Conservation (phyloP, 2,113 vertebrate species). For the Hippocampus comes region DNA sequence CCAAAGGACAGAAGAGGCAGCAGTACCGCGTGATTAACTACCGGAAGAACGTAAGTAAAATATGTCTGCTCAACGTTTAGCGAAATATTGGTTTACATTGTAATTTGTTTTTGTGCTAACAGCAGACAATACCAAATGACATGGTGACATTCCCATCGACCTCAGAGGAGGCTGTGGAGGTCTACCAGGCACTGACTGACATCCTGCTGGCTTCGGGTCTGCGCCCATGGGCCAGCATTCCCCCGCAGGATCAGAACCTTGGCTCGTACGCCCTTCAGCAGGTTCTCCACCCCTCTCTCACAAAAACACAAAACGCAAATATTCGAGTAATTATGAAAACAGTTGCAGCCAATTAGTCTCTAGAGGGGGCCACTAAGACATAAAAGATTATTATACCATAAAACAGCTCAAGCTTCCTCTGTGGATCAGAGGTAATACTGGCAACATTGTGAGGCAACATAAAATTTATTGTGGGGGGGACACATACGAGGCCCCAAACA, state of each 20-base stretch:
- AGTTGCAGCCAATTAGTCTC: not conserved
- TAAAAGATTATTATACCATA: slow-evolving; percentile 9
- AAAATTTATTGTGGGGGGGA: slow-evolving; percentile 5
- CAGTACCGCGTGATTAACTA: slow-evolving; percentile 65
- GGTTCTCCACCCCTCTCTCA: slow-evolving; percentile 44
- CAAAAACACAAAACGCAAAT: not conserved
- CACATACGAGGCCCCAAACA: not conserved
- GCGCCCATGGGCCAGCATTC: slow-evolving; percentile 41
- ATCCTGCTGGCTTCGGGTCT: slow-evolving; percentile 57
- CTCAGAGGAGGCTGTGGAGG: slow-evolving; percentile 73
- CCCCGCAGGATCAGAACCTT: slow-evolving; percentile 51
- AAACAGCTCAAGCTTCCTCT: slow-evolving; percentile 8
- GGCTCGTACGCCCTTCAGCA: slow-evolving; percentile 76
- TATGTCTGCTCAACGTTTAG: not conserved
- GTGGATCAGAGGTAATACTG: slow-evolving; percentile 2
- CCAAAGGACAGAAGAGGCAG: slow-evolving; percentile 15
- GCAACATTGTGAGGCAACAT: slow-evolving; percentile 2
- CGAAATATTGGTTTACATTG: not conserved
- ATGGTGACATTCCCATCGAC: slow-evolving; percentile 54
- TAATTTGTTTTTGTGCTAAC: slow-evolving; percentile 5
- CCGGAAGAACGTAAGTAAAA: slow-evolving; percentile 30
- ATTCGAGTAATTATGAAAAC: slow-evolving; percentile 1
- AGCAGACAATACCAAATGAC: slow-evolving; percentile 42
- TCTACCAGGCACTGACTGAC: slow-evolving; percentile 61
- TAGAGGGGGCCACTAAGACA: not conserved